Conservation (phyloP, 2,888 invertebrate species). For the Ophion obscuratus region DNA sequence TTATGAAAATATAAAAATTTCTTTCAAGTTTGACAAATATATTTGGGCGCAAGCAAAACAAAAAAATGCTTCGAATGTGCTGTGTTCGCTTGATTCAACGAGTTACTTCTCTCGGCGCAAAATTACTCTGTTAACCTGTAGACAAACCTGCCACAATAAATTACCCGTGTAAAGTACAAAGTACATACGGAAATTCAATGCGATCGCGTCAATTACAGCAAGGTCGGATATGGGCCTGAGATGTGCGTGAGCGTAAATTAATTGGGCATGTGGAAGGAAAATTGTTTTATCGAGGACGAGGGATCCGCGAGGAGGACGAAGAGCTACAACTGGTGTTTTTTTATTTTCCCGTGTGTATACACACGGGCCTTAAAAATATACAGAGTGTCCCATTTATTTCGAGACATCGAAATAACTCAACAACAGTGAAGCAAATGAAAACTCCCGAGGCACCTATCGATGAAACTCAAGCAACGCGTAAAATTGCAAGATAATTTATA, state of each 20-base stretch:
- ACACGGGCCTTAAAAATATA: neutral
- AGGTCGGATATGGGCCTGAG: constrained; percentile 11
- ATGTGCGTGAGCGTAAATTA: constrained; percentile 31
- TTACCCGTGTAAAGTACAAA: neutral
- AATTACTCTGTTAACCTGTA: neutral
- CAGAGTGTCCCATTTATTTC: neutral
- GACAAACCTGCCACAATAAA: neutral
- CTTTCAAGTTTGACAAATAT: neutral
- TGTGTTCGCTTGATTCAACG: too few relatives aligned
- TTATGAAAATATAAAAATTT: neutral
- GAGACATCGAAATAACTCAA: neutral
- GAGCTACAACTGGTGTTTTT: constrained; percentile 13
- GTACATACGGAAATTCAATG: constrained; percentile 14
- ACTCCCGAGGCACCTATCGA: neutral
- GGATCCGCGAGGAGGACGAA: constrained; percentile 2
- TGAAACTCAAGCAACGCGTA: too few relatives aligned
- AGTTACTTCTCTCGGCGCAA: too few relatives aligned
- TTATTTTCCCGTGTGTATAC: neutral
- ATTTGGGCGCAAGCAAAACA: neutral
- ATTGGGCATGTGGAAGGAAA: constrained; percentile 14
- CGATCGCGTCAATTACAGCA: constrained; percentile 9
- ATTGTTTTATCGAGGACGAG: constrained; percentile 31
- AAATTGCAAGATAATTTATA: too few relatives aligned
- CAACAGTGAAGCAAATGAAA: neutral
- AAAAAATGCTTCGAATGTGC: neutral